Conservation (phyloP, 1,140 invertebrate species). For the Diabrotica undecimpunctata region DNA sequence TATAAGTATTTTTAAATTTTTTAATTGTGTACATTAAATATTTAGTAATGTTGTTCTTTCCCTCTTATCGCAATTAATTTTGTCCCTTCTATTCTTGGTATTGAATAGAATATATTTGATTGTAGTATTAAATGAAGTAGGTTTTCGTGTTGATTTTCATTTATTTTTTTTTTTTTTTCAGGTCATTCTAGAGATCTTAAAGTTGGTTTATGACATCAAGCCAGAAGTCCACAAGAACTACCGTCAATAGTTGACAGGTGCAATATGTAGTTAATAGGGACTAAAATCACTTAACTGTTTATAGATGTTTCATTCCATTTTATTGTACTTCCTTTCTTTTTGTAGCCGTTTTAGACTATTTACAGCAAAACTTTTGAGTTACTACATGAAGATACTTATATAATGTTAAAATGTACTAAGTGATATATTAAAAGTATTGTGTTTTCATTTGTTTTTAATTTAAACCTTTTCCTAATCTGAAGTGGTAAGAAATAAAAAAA, state of each 20-base stretch:
- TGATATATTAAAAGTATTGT: not conserved
- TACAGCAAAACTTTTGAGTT: not conserved
- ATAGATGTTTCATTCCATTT: slow-evolving; percentile 15
- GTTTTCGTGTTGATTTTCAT: too few relatives aligned
- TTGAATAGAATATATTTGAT: too few relatives aligned
- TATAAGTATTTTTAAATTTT: too few relatives aligned
- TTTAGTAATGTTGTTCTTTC: too few relatives aligned
- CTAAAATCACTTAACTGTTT: not conserved
- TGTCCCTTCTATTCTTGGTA: too few relatives aligned
- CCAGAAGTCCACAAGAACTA: slow-evolving; percentile 87
- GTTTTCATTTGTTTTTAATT: too few relatives aligned
- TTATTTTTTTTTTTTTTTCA: slow-evolving; percentile 47
- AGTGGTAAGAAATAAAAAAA: too few relatives aligned
- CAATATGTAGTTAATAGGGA: not conserved
- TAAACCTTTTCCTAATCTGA: too few relatives aligned
- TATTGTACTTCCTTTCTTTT: slow-evolving; percentile 15
- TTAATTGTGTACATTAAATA: too few relatives aligned
- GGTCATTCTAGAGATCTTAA: slow-evolving; percentile 79
- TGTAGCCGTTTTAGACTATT: not conserved
- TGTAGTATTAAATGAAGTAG: too few relatives aligned
- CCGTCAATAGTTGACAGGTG: slow-evolving; percentile 45
- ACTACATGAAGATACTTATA: not conserved
- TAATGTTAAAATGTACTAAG: not conserved
- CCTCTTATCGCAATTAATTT: too few relatives aligned
- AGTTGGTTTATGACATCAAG: slow-evolving; percentile 83